These are phyloP conservation scores for Gadus chalcogrammus DNA, from an alignment of 2,113 vertebrate species.

Conservation along the genomic window DNA sequence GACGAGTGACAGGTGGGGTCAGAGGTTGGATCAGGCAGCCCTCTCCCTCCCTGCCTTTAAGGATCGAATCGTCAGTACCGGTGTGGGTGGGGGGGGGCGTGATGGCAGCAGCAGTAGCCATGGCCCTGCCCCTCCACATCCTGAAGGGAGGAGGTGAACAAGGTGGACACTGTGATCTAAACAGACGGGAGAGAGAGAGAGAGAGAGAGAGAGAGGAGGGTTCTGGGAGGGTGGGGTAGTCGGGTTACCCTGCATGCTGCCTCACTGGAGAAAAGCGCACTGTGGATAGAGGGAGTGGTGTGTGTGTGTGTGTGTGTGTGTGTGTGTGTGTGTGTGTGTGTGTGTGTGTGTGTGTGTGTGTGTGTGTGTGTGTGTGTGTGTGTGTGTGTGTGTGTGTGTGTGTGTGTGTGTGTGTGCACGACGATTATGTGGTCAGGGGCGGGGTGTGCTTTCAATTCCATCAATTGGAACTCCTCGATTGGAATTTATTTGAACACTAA, in stretches of 20 bases:
- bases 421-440: no score
- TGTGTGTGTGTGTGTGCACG: no score
- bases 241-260: slow-evolving; percentile 51
- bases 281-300: slow-evolving; percentile 35
- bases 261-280: slow-evolving; percentile 54
- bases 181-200: slow-evolving; percentile 9
- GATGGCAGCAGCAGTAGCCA: slow-evolving; percentile 58
- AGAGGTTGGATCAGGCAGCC: slow-evolving; percentile 46
- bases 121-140: slow-evolving; percentile 62
- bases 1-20: slow-evolving; percentile 56
- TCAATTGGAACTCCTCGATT: no score
- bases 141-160: slow-evolving; percentile 64
- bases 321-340: no score
- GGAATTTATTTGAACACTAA: no score
- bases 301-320: neutral
- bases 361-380: no score
- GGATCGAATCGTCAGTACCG: neutral
- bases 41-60: slow-evolving; percentile 18
- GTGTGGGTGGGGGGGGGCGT: neutral
- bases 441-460: no score
- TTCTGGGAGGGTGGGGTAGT: slow-evolving; percentile 25
- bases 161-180: slow-evolving; percentile 69
- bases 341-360: no score
- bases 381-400: no score
- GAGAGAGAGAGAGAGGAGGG: no score